Evolutionary conservation across 2,113 vertebrate species (phyloP), one percentile per base, ranked within the genome.

Genomic region (Tenrec ecaudatus): DNA sequence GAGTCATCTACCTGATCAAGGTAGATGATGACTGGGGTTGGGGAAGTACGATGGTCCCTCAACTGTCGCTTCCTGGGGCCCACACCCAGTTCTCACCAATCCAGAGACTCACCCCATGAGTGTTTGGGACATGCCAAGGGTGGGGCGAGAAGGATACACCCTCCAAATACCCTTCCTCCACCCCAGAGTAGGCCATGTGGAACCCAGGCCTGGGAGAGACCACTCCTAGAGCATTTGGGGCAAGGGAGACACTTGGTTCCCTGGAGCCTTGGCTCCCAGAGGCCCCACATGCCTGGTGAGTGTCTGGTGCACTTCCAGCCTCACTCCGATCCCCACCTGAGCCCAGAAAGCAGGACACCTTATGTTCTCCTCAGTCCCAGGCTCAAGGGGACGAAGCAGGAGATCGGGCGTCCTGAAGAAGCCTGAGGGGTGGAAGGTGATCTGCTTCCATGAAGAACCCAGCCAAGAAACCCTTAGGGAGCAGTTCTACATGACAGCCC

Each of bases 241-340:
- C 6, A 53, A 53, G 47, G 47, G 47, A 7, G 47, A 53, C 11
- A 53, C 47, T 53, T 53, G 47, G 47, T 53, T 53, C 5, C 47
- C 47, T 76, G 5, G 69, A 38, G 12, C 12, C 9, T 40, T 38
- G 57, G 7, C 58, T 5, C 69, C 64, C n/a, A 2, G 27, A 66
- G 31, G 2, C 15, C 79, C 79, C 0, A 0, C 6, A 66, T 40
- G 23, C 58, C 29, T 36, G 36, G 57, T 0, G 0, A 80, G 17
- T 58, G 62, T 89, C 36, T 27, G 60, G 27, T 36, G n/a, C 68
- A 90, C 78, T 68, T 86, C 29, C 76, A 58, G 29, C 25, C 43
- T 57, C 33, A 76, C 5, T 77, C 25, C 16, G 12, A 43, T 31
- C 86, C 68, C 57, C 40, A n/a, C 27, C 12, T 53, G 47, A 53